Evolutionary conservation across 2,797 vertebrate species (phyloP).

Genomic region (Cyclopterus lumpus): DNA sequence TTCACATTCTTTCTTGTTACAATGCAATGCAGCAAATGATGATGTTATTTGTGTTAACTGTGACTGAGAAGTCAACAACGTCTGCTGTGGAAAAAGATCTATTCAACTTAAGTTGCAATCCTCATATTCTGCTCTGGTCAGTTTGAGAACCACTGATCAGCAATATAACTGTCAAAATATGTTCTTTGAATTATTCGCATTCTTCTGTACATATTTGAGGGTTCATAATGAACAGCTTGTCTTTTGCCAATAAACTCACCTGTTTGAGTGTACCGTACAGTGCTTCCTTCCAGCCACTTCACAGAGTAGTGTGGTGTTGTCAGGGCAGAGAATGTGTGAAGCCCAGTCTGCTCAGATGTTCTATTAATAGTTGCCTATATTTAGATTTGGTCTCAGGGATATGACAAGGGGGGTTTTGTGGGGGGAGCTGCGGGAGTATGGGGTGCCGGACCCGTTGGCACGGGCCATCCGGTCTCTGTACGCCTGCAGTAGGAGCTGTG

Average conservation of each 20-base stretch:
- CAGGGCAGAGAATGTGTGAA: conserved; percentile 20
- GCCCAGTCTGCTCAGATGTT: conserved; percentile 18
- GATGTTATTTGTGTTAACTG: not conserved
- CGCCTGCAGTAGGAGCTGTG: too few relatives aligned
- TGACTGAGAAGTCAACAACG: not conserved
- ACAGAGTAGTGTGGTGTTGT: conserved; percentile 21
- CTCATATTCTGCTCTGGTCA: not conserved
- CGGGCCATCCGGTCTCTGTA: too few relatives aligned
- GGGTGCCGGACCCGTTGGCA: too few relatives aligned
- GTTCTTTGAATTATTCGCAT: not conserved
- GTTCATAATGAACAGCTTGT: not conserved
- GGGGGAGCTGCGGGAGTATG: too few relatives aligned
- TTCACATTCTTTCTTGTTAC: not conserved
- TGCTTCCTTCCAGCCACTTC: conserved; percentile 5
- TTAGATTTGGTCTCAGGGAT: conserved; percentile 15
- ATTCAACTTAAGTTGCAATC: not conserved
- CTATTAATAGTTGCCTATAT: conserved; percentile 60
- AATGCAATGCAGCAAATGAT: not conserved
- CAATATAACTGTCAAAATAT: not conserved
- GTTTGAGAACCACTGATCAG: not conserved
- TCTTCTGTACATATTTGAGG: not conserved
- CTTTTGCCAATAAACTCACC: conserved; percentile 19
- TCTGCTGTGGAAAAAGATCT: not conserved
- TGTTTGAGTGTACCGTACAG: not conserved
- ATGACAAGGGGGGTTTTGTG: too few relatives aligned